Conservation (phyloP, 2,797 vertebrate genomes). For the Sebastes iracundus region DNA sequence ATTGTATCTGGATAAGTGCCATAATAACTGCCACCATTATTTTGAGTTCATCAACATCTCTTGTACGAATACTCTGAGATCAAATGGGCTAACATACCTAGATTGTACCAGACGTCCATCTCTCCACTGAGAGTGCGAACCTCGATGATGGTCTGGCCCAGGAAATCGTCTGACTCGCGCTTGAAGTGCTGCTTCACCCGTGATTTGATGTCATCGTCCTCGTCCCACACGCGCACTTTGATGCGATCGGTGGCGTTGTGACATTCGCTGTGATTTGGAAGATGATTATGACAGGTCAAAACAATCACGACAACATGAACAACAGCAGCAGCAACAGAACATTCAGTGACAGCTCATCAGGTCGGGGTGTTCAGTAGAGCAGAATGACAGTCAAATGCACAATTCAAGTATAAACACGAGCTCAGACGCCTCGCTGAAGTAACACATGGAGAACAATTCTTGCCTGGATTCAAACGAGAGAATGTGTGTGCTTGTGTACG, state of each 20-base stretch:
- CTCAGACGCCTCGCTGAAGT: not conserved
- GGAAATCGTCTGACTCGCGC: slow-evolving; percentile 96
- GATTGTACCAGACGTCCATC: slow-evolving; percentile 99
- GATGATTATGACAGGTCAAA: slow-evolving; percentile 37
- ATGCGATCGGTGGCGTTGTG: slow-evolving; percentile 98
- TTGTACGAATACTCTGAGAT: not conserved
- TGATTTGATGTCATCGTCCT: slow-evolving; percentile 98
- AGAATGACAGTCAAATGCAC: slow-evolving; percentile 26
- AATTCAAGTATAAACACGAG: slow-evolving; percentile 29
- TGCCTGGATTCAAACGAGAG: not conserved
- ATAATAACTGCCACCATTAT: not conserved
- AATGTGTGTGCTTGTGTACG: not conserved
- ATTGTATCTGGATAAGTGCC: not conserved
- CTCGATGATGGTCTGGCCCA: slow-evolving; percentile 98
- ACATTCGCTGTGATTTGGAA: slow-evolving; percentile 87
- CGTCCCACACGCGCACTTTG: slow-evolving; percentile 98
- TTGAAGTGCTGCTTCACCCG: slow-evolving; percentile 98
- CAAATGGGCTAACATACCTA: slow-evolving; percentile 80
- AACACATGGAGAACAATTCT: slow-evolving; percentile 33
- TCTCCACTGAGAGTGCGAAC: slow-evolving; percentile 96
- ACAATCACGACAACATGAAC: slow-evolving; percentile 19
- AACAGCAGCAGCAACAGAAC: slow-evolving; percentile 4
- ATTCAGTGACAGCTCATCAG: slow-evolving; percentile 43
- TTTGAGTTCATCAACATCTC: not conserved
- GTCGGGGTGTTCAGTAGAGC: slow-evolving; percentile 12